phyloP scores from a whole-genome alignment of 2,888 invertebrate species.

The Epirrhoe tristata region DNA sequence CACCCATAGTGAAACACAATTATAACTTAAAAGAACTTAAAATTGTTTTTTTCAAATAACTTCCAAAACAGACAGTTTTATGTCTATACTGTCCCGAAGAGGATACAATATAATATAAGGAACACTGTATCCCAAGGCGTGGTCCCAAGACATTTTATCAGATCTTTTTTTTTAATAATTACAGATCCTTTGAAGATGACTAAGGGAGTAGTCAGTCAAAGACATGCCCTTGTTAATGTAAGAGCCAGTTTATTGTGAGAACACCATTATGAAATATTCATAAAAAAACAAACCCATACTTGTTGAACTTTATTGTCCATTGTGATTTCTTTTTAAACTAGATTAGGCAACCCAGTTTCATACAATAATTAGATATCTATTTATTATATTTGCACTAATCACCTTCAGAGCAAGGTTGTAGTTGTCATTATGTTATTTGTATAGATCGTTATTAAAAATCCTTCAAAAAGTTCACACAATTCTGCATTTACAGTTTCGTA shows the following conservation, averaged over 20 bases:
- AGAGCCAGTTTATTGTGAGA: neutral
- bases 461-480: constrained; percentile 42
- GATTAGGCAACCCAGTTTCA: constrained; percentile 25
- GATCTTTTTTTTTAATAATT: too few relatives aligned
- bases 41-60: too few relatives aligned
- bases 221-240: too few relatives aligned
- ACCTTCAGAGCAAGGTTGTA: constrained; percentile 37
- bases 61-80: too few relatives aligned
- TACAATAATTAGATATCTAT: constrained; percentile 8
- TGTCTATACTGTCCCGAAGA: too few relatives aligned
- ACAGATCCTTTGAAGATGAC: too few relatives aligned
- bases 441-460: constrained; percentile 38
- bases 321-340: neutral
- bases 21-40: too few relatives aligned
- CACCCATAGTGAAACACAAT: too few relatives aligned
- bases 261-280: neutral
- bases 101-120: too few relatives aligned
- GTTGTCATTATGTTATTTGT: constrained; percentile 37
- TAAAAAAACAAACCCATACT: neutral
- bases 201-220: too few relatives aligned
- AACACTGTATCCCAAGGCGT: too few relatives aligned
- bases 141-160: too few relatives aligned
- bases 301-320: neutral
- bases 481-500: constrained; percentile 21
- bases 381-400: constrained; percentile 32